Evolutionary conservation across 2,888 invertebrate species (phyloP), one percentile per base, ranked within the genome.

Genomic region (Abrostola triplasia): DNA sequence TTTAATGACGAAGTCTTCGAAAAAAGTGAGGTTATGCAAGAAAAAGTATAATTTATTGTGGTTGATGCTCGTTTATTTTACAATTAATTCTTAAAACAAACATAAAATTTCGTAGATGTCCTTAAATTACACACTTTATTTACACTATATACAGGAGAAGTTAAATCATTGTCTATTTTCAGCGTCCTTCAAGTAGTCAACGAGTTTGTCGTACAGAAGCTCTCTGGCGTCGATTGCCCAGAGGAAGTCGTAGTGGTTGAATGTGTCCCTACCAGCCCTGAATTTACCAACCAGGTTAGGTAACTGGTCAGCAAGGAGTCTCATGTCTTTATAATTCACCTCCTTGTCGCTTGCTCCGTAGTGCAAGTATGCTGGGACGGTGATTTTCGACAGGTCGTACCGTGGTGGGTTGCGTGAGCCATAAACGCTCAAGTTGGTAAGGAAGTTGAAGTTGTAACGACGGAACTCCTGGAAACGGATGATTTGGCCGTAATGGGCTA

Each of bases 241-340:
- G n/a, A 88, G 74, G 57, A 86, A 90, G 41, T 89, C 89, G 5
- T 75, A 80, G 68, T 90, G 90, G 57, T 84, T 84, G 42, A 90
- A 91, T 0, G 64, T 64, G 0, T 74, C 65, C 8, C 87, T 76
- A 0, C 64, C 68, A 2, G 77, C 76, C 60, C 74, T 61, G 24
- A 69, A 64, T 0, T 77, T 44, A 2, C 64, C 70, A 0, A 77
- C 57, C 0, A 82, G 76, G 52, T 88, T 88, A 0, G 84, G 83
- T 6, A 90, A 42, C 0, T 4, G 48, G 0, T 65, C 56, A 24
- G 78, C 78, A 11, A 90, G 70, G 4, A 68, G 57, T 0, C 72
- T 42, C 0, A 90, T 13, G 47, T 90, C 90, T 11, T 55, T 76
- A 40, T 73, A 80, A 47, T 88, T 35, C 2, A 84, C 84, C 38